Percentiles rank a stretch among this genome's conserved stretches.
phyloP scores from a whole-genome alignment of 1,140 invertebrate species.

The Dolichoris vasculosae region DNA sequence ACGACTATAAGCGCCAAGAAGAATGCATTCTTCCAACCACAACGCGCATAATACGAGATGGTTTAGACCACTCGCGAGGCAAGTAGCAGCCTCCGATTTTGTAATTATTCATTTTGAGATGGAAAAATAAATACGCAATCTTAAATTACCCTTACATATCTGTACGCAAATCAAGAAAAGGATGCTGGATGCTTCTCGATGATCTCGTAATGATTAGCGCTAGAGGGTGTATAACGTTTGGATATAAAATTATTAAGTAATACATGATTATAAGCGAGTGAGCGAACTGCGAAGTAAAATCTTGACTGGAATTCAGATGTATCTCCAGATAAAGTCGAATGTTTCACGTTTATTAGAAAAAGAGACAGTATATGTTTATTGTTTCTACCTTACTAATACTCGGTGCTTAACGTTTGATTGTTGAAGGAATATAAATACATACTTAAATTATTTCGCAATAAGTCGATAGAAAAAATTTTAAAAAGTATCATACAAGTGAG shows the following conservation, averaged over 20 bases:
- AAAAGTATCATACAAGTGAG: no score
- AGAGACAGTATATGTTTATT: not conserved
- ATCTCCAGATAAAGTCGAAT: not conserved
- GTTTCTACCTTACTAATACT: no score
- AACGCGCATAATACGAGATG: conserved; percentile 4
- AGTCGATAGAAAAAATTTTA: no score
- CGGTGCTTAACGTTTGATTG: no score
- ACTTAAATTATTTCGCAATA: no score
- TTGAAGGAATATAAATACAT: no score
- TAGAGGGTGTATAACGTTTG: conserved; percentile 20
- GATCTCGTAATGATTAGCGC: not conserved
- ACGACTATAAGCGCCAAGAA: conserved; percentile 31
- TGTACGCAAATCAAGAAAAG: not conserved
- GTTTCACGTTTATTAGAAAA: not conserved
- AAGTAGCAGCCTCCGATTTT: conserved; percentile 49
- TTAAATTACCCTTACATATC: conserved; percentile 27
- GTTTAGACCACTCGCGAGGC: conserved; percentile 32
- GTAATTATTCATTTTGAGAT: conserved; percentile 57
- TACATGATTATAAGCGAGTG: not conserved
- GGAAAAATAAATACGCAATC: conserved; percentile 48
- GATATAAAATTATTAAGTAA: conserved; percentile 49
- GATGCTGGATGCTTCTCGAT: not conserved
- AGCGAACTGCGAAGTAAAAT: not conserved
- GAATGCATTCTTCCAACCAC: conserved; percentile 34
- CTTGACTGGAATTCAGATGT: not conserved